phyloP scores from a whole-genome alignment of 2,888 invertebrate species.

The Caenorhabditis becei region DNA sequence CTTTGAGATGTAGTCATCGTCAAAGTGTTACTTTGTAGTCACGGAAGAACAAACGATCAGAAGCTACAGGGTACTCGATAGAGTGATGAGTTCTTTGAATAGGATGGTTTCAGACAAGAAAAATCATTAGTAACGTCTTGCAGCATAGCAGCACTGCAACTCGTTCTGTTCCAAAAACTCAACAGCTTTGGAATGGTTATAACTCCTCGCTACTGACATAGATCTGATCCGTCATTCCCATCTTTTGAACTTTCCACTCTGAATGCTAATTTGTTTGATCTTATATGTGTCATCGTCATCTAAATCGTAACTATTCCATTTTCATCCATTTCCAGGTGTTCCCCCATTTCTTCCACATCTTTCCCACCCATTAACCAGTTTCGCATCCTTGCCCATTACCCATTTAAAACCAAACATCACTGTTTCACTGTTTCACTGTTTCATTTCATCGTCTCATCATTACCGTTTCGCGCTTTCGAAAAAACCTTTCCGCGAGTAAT shows the following conservation, averaged over 20 bases:
- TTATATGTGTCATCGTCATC: constrained; percentile 34
- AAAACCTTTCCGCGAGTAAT: constrained; percentile 18
- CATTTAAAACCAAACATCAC: constrained; percentile 16
- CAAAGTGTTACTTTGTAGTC: neutral
- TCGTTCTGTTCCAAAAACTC: no score
- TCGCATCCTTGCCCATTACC: constrained; percentile 29
- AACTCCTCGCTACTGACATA: no score
- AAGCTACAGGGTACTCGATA: no score
- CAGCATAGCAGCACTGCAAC: no score
- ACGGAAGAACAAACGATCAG: neutral
- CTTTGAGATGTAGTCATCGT: neutral
- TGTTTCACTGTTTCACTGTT: neutral
- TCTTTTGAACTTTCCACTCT: constrained; percentile 10
- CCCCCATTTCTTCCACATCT: neutral
- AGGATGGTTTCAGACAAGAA: no score
- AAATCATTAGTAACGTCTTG: no score
- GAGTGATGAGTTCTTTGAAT: no score
- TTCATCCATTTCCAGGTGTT: constrained; percentile 16
- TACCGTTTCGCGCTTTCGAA: constrained; percentile 33
- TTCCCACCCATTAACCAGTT: constrained; percentile 49
- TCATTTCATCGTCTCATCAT: constrained; percentile 8
- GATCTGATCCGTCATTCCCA: neutral
- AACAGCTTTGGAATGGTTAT: no score
- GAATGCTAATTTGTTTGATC: constrained; percentile 29
- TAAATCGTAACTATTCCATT: constrained; percentile 6